Evolutionary conservation across 2,113 vertebrate species (phyloP), one percentile per base, ranked within the genome.

Genomic region (Lonchura striata): DNA sequence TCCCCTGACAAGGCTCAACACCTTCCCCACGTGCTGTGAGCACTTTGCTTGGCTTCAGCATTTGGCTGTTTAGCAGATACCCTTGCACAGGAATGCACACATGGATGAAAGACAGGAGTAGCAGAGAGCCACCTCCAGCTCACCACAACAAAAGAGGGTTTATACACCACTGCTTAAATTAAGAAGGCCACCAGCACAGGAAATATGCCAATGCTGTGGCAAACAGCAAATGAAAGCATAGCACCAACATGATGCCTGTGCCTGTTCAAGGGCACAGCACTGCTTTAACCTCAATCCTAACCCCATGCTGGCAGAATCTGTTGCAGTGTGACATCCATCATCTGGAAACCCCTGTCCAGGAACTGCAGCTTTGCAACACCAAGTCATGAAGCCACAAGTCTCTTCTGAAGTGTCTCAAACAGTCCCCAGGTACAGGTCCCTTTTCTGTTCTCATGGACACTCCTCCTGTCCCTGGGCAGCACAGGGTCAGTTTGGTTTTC

Each of bases 361-460:
- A 79, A 25, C 23, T 30, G 20, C 8, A 65, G 46, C 46, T 82
- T 82, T 84, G 31, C 2, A 2, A 30, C 42, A 85, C 11, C 61
- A 54, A 46, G 42, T 47, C 30, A 46, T 0, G 0, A 50, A 52
- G 63, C 39, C 65, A 50, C 25, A 28, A 24, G 25, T 57, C 41
- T 54, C n/a, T 60, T 69, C 65, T 46, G 41, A 64, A 79, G 46
- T 23, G 19, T 13, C 27, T 35, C 59, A 27, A 54, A 57, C 11
- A 46, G 2, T 8, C 3, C 10, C 19, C 54, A 84, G 42, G 35
- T 35, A 65, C 23, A 59, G 13, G 27, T 47, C 39, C 30, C 50
- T 74, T 17, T 3, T 27, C 42, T 33, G 20, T 56, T 85, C 53
- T 56, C 63, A 68, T 11, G 35, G 37, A 54, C 0, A 0, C 35